These are phyloP conservation scores for Pseudopipra pipra DNA, from an alignment of 2,113 vertebrate genomes.

Conservation along the genomic window DNA sequence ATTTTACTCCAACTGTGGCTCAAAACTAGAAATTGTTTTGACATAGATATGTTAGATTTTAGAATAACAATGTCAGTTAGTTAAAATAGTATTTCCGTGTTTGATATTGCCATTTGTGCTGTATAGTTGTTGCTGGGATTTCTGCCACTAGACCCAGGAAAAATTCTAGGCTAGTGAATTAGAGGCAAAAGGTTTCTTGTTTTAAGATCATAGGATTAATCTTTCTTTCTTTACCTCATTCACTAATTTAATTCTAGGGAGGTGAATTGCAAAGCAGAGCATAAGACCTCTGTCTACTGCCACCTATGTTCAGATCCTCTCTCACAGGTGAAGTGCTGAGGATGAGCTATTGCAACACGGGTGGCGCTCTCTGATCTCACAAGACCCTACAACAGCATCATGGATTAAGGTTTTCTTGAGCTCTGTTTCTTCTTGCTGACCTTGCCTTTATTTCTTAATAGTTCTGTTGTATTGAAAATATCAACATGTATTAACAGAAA, in stretches of 20 bases:
- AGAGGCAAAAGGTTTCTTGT: not conserved
- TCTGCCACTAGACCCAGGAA: not conserved
- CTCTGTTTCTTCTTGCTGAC: not conserved
- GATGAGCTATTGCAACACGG: not conserved
- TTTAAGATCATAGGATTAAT: not conserved
- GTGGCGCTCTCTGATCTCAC: not conserved
- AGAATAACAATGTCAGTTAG: not conserved
- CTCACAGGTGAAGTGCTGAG: accelerated
- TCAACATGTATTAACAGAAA: not conserved
- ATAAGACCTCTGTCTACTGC: not conserved
- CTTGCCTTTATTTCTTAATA: not conserved
- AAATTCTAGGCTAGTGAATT: not conserved
- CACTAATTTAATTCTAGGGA: not conserved
- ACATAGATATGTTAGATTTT: not conserved
- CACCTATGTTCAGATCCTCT: not conserved
- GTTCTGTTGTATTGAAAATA: not conserved
- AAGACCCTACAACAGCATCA: not conserved
- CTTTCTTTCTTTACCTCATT: not conserved
- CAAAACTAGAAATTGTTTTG: not conserved
- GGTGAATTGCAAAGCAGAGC: not conserved
- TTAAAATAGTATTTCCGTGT: not conserved
- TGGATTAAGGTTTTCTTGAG: not conserved
- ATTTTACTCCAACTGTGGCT: not conserved
- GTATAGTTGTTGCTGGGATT: not conserved
- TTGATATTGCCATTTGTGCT: not conserved